Conservation (phyloP, 2,888 invertebrate genomes). For the Holacanthella duospinosa region DNA sequence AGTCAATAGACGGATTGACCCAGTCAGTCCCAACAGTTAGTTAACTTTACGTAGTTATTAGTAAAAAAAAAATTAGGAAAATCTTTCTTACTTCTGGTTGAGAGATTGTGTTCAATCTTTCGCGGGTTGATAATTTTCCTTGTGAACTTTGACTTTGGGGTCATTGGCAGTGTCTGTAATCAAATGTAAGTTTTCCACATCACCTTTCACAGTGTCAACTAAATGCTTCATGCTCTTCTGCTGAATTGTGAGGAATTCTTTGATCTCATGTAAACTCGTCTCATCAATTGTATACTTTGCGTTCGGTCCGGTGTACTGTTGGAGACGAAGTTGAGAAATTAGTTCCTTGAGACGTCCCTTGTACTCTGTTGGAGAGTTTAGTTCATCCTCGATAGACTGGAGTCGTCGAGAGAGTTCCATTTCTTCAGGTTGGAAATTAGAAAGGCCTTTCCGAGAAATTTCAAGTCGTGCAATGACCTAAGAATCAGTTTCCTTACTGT, state of each 20-base stretch:
- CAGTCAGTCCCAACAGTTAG: too few species aligned
- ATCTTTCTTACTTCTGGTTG: too few species aligned
- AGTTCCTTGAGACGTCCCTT: constrained; percentile 85
- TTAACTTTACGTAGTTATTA: too few species aligned
- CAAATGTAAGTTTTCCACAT: constrained; percentile 63
- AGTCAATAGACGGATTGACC: too few species aligned
- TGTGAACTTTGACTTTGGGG: background rate
- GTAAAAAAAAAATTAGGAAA: background rate
- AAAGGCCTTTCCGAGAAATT: constrained; percentile 73
- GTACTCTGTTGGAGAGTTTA: constrained; percentile 84
- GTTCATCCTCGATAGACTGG: constrained; percentile 72
- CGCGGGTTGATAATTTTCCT: background rate
- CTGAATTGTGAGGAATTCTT: constrained; percentile 68
- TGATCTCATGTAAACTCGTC: constrained; percentile 50
- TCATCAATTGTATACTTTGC: constrained; percentile 64
- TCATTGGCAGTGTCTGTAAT: constrained; percentile 55
- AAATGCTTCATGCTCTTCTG: constrained; percentile 81
- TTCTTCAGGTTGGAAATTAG: constrained; percentile 78
- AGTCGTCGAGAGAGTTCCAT: constrained; percentile 76
- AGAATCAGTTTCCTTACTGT: constrained; percentile 34
- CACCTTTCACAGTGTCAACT: constrained; percentile 68
- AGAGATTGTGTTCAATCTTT: background rate
- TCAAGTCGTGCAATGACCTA: constrained; percentile 84
- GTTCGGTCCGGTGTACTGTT: constrained; percentile 51
- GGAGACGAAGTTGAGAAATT: constrained; percentile 70